Conservation (phyloP, 2,797 vertebrate species). For the Microchirus variegatus region DNA sequence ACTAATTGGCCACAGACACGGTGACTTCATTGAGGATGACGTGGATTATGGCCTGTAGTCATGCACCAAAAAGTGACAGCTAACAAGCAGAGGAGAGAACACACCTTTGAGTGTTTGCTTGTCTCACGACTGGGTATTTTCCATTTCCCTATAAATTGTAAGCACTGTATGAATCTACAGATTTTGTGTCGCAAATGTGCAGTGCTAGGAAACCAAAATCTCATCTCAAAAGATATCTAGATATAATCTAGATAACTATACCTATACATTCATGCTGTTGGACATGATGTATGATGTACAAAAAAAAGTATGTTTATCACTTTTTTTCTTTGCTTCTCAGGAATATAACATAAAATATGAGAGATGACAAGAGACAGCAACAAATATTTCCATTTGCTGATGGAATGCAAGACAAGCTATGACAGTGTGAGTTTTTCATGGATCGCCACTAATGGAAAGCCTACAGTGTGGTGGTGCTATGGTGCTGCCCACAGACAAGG, state of each 20-base stretch:
- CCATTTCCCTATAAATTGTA: no score
- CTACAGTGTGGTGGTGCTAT: slow-evolving; percentile 5
- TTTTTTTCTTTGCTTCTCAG: not conserved
- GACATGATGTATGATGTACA: no score
- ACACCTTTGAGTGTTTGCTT: not conserved
- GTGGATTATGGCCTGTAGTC: not conserved
- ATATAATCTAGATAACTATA: no score
- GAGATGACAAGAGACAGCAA: slow-evolving; percentile 6
- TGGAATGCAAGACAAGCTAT: slow-evolving; percentile 12
- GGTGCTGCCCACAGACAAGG: slow-evolving; percentile 39
- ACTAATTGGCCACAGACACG: not conserved
- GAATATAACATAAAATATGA: not conserved
- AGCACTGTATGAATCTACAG: not conserved
- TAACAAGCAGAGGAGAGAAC: not conserved
- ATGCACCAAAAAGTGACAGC: not conserved
- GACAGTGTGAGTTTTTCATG: slow-evolving; percentile 15
- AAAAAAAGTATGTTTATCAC: no score
- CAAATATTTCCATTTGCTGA: slow-evolving; percentile 5
- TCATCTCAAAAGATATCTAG: no score
- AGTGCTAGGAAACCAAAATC: no score
- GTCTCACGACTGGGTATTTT: no score
- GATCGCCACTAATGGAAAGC: slow-evolving; percentile 32
- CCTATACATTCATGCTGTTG: no score
- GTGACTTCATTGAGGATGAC: not conserved
- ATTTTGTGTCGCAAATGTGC: not conserved